Base-by-base conservation (phyloP, 2,113 vertebrate species). In the Alces alces region DNA sequence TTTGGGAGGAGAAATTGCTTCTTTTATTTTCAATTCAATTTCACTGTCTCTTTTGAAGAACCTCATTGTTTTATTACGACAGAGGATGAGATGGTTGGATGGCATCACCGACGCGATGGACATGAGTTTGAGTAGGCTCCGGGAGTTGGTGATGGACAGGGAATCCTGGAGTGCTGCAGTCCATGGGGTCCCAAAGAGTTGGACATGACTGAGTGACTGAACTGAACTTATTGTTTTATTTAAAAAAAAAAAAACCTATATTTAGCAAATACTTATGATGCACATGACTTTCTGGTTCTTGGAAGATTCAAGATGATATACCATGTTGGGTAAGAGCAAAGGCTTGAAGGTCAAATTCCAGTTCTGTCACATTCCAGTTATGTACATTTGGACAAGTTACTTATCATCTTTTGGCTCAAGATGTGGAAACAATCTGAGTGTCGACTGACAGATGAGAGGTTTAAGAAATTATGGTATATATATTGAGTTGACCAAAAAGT, bases 41-140 rank as follows among this genome's bases (percentile, higher is more conserved):
- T 78, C 47, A 57, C 60, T 55, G 16, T 79, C 76, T 96, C 78
- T 91, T 96, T 36, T 43, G 60, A 86, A 88, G 58, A 92, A 33
- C 43, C 30, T 82, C 10, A 30, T 27, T 73, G n/a, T 58, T 90
- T 85, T n/a, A 91, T 89, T 60, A 23, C 0, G 5, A 70, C n/a
- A 70, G n/a, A 39, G 66, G n/a, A 70, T 70, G 19, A 70, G 66
- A 70, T 70, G n/a, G 10, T 70, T 70, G n/a, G 66, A 70, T 70
- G 66, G 66, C n/a, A 70, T 70, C n/a, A 6, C n/a, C 0, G 5
- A 70, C 0, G 0, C 0, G 5, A 39, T 13, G 36, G n/a, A 39
- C 66, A 70, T 39, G n/a, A 70, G n/a, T 39, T 39, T 70, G 36
- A 70, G n/a, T 39, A 70, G 66, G n/a, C 66, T 39, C n/a, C n/a